phyloP scores from a whole-genome alignment of 64 coral and sea anemone genomes.

The Actinia equina region DNA sequence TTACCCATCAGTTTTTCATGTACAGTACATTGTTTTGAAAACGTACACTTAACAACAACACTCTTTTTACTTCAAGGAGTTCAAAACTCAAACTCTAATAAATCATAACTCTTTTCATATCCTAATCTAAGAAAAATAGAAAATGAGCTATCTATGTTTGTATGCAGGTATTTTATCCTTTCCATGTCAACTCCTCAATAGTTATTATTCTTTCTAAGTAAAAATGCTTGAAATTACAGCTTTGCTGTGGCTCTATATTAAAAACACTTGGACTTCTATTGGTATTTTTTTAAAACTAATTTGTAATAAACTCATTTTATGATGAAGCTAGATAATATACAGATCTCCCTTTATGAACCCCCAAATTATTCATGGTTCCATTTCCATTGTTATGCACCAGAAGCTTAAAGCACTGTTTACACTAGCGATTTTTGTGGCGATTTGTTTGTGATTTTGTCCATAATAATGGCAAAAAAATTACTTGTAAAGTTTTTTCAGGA shows the following conservation, averaged over 20 bases:
- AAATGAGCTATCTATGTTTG: background rate
- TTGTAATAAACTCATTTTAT: background rate
- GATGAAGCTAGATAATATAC: background rate
- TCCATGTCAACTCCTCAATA: background rate
- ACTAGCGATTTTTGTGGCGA: no score
- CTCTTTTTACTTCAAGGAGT: background rate
- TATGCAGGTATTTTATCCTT: background rate
- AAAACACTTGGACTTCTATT: background rate
- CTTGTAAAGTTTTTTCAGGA: background rate
- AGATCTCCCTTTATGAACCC: background rate
- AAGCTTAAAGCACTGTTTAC: no score
- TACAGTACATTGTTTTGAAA: background rate
- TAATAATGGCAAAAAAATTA: no score
- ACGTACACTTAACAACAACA: background rate
- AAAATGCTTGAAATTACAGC: slow-evolving; percentile 6
- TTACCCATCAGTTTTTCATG: background rate
- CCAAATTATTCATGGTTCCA: background rate
- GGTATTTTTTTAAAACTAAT: background rate
- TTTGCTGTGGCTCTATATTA: background rate
- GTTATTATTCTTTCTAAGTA: background rate
- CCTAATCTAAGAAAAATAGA: background rate
- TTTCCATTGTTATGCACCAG: no score
- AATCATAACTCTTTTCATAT: background rate
- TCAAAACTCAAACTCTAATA: background rate
- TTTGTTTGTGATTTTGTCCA: no score